Percentiles rank a stretch among this genome's conserved stretches.
These are phyloP conservation scores for Nasalis larvatus DNA, from an alignment of 2,113 vertebrate genomes.

Conservation along the genomic window DNA sequence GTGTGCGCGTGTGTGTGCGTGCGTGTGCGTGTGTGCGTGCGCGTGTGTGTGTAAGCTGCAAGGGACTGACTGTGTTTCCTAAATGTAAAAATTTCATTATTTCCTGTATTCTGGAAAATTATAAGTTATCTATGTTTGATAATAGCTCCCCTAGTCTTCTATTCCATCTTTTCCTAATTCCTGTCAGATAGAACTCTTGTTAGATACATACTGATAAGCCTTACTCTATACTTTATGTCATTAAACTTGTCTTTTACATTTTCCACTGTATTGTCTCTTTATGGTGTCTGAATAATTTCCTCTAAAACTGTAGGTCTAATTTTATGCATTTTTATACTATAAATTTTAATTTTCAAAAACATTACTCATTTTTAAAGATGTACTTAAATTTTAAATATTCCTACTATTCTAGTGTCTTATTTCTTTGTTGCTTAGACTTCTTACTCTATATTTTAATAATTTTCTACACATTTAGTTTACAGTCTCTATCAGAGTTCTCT, in stretches of 20 bases:
- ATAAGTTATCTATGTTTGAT: not conserved
- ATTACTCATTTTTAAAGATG: not conserved
- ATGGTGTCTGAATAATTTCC: not conserved
- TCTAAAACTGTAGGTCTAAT: not conserved
- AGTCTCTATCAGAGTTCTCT: not conserved
- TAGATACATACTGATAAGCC: not conserved
- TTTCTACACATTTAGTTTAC: not conserved
- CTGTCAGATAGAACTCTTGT: not conserved
- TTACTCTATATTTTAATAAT: not conserved
- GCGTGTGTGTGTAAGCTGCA: not conserved
- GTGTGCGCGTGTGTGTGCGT: not conserved
- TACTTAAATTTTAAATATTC: not conserved
- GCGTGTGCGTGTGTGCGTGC: not conserved
- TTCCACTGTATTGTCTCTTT: not conserved
- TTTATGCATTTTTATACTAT: not conserved
- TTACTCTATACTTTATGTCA: not conserved
- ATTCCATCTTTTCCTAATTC: not conserved
- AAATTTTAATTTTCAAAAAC: conserved; percentile 28
- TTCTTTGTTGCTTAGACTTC: not conserved
- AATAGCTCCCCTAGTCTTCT: not conserved
- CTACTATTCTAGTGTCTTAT: not conserved
- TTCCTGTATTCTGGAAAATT: not conserved
- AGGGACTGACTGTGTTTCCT: not conserved
- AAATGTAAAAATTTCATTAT: not conserved
- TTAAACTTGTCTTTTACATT: not conserved